phyloP scores from a whole-genome alignment of 2,113 vertebrate genomes.

The Gymnobelideus leadbeateri region DNA sequence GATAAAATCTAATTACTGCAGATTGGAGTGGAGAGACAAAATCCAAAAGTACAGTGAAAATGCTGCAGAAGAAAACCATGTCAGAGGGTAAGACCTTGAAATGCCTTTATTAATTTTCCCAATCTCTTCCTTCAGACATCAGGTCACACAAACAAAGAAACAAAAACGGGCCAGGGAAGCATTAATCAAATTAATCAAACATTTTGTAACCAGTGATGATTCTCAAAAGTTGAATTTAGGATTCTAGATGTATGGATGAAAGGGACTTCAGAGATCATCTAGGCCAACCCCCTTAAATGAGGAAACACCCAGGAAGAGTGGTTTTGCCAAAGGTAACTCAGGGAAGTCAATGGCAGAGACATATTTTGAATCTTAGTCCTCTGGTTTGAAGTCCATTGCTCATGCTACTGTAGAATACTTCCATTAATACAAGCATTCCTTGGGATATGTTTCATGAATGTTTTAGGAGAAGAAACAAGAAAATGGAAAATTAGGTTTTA shows the following conservation, averaged over 20 bases:
- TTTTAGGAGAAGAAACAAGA: neutral
- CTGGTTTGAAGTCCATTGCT: neutral
- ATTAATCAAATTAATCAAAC: neutral
- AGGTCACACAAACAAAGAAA: neutral
- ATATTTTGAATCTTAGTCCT: neutral
- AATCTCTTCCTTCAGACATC: neutral
- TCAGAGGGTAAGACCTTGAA: neutral
- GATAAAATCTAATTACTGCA: neutral
- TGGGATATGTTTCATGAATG: neutral
- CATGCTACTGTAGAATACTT: neutral
- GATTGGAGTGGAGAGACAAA: neutral
- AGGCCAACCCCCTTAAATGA: neutral
- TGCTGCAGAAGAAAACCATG: neutral
- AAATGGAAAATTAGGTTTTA: neutral
- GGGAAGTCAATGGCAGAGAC: neutral
- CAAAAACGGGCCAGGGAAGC: neutral
- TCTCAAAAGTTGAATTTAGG: neutral
- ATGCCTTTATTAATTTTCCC: neutral
- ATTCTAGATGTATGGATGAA: neutral
- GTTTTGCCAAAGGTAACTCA: neutral
- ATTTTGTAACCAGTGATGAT: neutral
- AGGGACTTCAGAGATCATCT: neutral
- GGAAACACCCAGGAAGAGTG: neutral
- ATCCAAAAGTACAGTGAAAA: neutral
- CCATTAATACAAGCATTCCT: neutral